Percentiles rank a stretch among this genome's conserved stretches.
Conservation (phyloP, 2,888 invertebrate species). For the Ophioninae sp. region DNA sequence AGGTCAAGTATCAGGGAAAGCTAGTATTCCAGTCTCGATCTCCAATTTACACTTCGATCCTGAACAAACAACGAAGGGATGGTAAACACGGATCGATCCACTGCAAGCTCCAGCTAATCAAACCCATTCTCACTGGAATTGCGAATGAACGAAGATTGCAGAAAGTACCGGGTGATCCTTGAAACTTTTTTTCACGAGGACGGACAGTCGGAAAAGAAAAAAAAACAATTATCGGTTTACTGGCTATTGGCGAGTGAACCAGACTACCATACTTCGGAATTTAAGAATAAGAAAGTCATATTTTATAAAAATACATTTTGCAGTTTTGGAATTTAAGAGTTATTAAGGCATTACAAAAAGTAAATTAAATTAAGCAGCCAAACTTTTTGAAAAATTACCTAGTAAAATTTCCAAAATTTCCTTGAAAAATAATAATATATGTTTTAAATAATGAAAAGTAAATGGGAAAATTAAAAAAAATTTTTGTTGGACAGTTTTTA, state of each 20-base stretch:
- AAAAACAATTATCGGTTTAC: constrained; percentile 13
- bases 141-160: not conserved
- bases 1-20: not conserved
- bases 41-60: constrained; percentile 11
- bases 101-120: constrained; percentile 10
- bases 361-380: too few relatives aligned
- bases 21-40: not conserved
- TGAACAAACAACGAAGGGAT: constrained; percentile 14
- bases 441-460: too few relatives aligned
- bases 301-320: constrained; percentile 37
- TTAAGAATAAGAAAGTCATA: constrained; percentile 43
- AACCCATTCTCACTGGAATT: constrained; percentile 11
- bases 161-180: constrained; percentile 5
- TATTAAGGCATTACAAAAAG: too few relatives aligned
- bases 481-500: too few relatives aligned
- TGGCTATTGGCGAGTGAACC: constrained; percentile 5
- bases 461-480: too few relatives aligned
- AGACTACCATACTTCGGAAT: constrained; percentile 31
- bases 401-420: too few relatives aligned
- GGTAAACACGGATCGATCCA: not conserved
- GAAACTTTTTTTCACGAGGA: not conserved
- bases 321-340: too few relatives aligned
- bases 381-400: too few relatives aligned
- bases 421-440: too few relatives aligned
- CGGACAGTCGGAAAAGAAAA: not conserved